A percentile compares a stretch with the other conserved stretches of the same genome.
Evolutionary conservation across 2,113 vertebrate genomes (phyloP).

Genomic region (Labeo rohita): DNA sequence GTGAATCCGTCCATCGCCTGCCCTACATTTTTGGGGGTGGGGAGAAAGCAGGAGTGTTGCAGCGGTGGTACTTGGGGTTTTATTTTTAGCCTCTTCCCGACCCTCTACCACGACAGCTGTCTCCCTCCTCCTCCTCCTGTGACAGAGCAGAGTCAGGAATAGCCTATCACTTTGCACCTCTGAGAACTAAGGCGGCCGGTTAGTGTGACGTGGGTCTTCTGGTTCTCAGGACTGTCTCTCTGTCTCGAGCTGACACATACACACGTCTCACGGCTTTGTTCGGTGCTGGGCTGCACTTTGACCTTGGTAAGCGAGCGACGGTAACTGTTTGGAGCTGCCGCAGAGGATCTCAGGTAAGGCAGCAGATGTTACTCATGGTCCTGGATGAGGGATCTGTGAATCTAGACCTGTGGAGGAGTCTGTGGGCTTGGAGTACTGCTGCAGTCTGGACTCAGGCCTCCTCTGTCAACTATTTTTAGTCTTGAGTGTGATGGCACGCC

Average conservation of each 20-base stretch:
- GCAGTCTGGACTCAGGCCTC: constrained; percentile 42
- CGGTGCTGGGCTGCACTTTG: background rate
- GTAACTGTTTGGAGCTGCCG: constrained; percentile 7
- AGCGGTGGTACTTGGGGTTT: constrained; percentile 55
- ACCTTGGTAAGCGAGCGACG: constrained; percentile 20
- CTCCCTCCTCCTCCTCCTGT: constrained; percentile 65
- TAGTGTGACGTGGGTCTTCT: constrained; percentile 45
- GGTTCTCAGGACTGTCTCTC: constrained; percentile 30
- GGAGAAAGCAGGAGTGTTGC: constrained; percentile 48
- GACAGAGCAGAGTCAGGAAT: constrained; percentile 70
- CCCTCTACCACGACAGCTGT: constrained; percentile 84
- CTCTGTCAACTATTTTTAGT: constrained; percentile 71
- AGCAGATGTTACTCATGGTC: background rate
- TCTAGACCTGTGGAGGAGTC: constrained; percentile 13
- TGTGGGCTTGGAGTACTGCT: constrained; percentile 39
- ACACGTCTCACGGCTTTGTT: background rate
- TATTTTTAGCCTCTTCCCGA: constrained; percentile 80
- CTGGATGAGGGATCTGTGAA: background rate
- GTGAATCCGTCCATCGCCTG: constrained; percentile 45
- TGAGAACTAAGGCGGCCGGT: constrained; percentile 28
- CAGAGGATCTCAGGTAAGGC: constrained; percentile 61
- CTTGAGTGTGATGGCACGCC: constrained; percentile 23
- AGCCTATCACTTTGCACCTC: constrained; percentile 51
- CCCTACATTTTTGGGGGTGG: constrained; percentile 58
- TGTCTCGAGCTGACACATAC: constrained; percentile 17